Conservation (phyloP, 2,113 vertebrate genomes). For the Ceyx margarethae region DNA sequence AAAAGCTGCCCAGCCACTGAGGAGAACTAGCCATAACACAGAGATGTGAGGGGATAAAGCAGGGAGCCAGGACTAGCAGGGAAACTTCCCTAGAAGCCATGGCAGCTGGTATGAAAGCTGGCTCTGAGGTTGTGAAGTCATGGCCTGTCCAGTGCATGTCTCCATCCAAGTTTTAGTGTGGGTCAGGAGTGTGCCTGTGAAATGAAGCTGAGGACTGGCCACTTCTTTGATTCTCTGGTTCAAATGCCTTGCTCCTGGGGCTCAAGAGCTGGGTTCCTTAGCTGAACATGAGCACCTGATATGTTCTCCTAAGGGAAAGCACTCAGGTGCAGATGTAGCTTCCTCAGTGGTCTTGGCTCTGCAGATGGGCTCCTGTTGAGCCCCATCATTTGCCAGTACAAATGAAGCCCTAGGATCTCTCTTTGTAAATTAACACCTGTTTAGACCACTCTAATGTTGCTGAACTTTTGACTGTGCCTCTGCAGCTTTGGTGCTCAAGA, state of each 20-base stretch:
- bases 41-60: not conserved
- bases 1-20: not conserved
- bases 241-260: not conserved
- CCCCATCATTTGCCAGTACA: not conserved
- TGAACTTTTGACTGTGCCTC: not conserved
- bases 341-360: not conserved
- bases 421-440: not conserved
- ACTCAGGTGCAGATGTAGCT: rapidly evolving
- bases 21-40: not conserved
- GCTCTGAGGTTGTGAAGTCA: not conserved
- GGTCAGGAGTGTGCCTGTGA: not conserved
- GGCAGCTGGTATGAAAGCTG: not conserved
- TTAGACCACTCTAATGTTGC: not conserved
- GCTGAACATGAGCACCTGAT: not conserved
- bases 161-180: not conserved
- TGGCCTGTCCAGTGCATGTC: not conserved
- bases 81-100: not conserved
- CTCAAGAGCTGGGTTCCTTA: not conserved
- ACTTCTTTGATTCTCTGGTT: not conserved
- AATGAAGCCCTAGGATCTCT: not conserved
- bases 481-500: not conserved
- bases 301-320: not conserved
- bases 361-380: not conserved
- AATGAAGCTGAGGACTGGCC: not conserved
- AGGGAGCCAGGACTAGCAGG: not conserved